Conservation (phyloP, 2,797 vertebrate species). For the Bovichtus variegatus region DNA sequence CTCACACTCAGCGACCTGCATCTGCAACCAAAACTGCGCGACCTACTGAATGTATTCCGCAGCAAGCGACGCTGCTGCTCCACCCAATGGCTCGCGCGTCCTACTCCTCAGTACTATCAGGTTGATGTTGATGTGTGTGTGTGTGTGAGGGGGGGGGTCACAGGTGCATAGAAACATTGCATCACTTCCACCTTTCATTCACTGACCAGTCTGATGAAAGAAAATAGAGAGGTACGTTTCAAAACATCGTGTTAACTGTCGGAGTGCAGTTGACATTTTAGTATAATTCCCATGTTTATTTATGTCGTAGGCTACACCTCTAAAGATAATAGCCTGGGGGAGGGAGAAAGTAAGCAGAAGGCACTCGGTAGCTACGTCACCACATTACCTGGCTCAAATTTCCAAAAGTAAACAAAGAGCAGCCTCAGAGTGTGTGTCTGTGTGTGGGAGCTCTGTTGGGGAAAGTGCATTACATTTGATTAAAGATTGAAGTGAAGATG, state of each 20-base stretch:
- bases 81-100: constrained; percentile 77
- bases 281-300: neutral
- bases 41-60: constrained; percentile 68
- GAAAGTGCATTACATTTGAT: constrained; percentile 43
- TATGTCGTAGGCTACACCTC: neutral
- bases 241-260: neutral
- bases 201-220: constrained; percentile 3
- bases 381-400: constrained; percentile 76
- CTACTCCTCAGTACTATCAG: constrained; percentile 48
- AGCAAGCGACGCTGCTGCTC: constrained; percentile 82
- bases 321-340: constrained; percentile 4
- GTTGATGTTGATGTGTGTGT: constrained; percentile 45
- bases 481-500: constrained; percentile 41
- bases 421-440: neutral
- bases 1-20: constrained; percentile 72
- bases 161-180: constrained; percentile 82
- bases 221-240: neutral
- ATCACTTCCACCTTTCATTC: constrained; percentile 77
- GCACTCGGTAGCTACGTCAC: constrained; percentile 54
- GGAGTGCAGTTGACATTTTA: neutral
- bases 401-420: constrained; percentile 79
- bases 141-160: constrained; percentile 47
- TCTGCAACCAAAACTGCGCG: constrained; percentile 69
- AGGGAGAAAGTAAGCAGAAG: constrained; percentile 3
- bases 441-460: constrained; percentile 4